These are phyloP conservation scores for Chloroceryle aenea DNA, from an alignment of 2,113 vertebrate species.

Conservation along the genomic window DNA sequence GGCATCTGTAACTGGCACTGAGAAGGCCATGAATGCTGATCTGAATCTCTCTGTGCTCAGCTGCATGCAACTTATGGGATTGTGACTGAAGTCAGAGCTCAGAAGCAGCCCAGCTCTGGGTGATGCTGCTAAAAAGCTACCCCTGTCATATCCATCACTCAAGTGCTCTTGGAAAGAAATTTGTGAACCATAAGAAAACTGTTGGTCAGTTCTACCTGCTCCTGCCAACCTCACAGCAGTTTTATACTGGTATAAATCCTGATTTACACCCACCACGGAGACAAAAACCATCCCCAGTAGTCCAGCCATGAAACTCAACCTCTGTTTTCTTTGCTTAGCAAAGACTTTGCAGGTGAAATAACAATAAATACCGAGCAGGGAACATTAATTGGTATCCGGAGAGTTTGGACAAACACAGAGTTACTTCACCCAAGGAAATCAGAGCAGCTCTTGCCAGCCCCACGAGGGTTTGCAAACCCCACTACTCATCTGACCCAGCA, in stretches of 20 bases:
- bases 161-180: neutral
- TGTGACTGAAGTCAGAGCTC: neutral
- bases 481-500: neutral
- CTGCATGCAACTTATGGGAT: neutral
- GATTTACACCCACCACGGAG: neutral
- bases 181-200: neutral
- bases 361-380: constrained; percentile 30
- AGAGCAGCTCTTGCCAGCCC: neutral
- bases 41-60: neutral
- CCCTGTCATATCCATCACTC: neutral
- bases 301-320: constrained; percentile 21
- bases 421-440: neutral
- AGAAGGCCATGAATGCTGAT: neutral
- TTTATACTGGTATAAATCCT: constrained; percentile 14
- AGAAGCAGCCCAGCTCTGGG: neutral
- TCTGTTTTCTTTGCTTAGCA: constrained; percentile 31
- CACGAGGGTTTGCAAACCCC: neutral
- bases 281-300: constrained; percentile 10
- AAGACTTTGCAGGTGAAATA: constrained; percentile 62
- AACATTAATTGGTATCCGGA: neutral
- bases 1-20: neutral
- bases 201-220: neutral
- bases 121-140: neutral
- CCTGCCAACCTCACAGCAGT: neutral
- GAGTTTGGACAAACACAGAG: constrained; percentile 1